Evolutionary conservation across 2,797 vertebrate species (phyloP), one percentile per base, ranked within the genome.

Genomic region (Coccyzus lansbergi): DNA sequence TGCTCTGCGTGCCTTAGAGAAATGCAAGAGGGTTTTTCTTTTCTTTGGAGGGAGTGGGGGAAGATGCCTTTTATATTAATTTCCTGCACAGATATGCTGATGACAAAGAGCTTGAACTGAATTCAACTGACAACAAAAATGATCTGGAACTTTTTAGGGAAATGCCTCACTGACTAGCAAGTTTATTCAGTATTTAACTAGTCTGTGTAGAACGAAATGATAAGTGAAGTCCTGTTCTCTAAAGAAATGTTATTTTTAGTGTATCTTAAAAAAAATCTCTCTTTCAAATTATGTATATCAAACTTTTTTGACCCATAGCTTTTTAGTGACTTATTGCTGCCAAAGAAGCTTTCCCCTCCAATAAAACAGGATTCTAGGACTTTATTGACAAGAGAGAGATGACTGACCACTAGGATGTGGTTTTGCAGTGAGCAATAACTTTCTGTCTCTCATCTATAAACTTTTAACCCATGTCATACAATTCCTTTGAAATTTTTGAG

Each of bases 371-470:
- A 76, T 90, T 95, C 26, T 89, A 80, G 59, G 52, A 51, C 55
- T 90, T 90, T 86, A 78, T 78, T 88, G 42, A 87, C 7, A 8
- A 31, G 75, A 79, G 84, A 83, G 90, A 72, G 77, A 86, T 1
- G 3, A 74, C 46, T 93, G 82, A 76, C 76, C 68, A 7, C 86
- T 82, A 42, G 95, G 95, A 96, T 97, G 94, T 97, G 95, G 96
- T 95, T 97, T 94, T 96, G 56, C 83, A 94, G 82, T 82, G 90
- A 93, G 90, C 78, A 92, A 70, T 75, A 88, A 53, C 42, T 88
- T 97, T 97, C 95, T 95, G 1, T 96, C 91, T 97, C 96, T 97
- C 93, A 92, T 93, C 91, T 97, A 84, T 97, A 96, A 97, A 97
- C 96, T 97, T 98, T 97, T 97, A 97, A 97, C 97, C 97, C 77